Percentiles rank a stretch among this genome's conserved stretches.
These are phyloP conservation scores for Neotoma lepida DNA, from an alignment of 2,113 vertebrate species.

Conservation along the genomic window DNA sequence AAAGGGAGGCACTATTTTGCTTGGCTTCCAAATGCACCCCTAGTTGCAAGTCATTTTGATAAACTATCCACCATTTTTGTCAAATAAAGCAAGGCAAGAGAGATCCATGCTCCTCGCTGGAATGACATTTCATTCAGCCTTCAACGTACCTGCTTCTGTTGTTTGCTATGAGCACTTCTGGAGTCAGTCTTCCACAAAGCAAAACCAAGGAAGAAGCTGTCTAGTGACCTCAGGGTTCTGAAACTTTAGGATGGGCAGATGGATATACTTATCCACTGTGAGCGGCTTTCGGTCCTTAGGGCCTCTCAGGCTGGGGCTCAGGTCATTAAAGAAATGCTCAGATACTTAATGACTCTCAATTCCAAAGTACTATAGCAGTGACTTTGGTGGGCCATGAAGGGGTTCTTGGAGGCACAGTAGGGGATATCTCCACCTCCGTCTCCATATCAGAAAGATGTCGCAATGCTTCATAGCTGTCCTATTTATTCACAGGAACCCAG, in stretches of 20 bases:
- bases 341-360: background rate
- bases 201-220: background rate
- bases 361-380: background rate
- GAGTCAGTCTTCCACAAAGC: background rate
- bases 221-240: background rate
- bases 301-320: background rate
- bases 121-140: accelerated
- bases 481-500: accelerated
- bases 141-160: accelerated
- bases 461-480: accelerated
- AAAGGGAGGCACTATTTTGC: background rate
- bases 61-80: background rate
- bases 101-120: accelerated
- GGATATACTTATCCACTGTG: background rate
- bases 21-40: background rate
- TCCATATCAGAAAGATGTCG: accelerated
- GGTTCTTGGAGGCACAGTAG: accelerated
- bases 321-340: background rate
- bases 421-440: background rate
- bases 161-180: background rate
- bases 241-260: too few species aligned
- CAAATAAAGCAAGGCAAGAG: background rate
- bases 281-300: background rate
- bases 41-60: background rate
- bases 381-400: too few species aligned